Base-by-base conservation (phyloP, 1,140 invertebrate genomes). In the Lanistes nyassanus region DNA sequence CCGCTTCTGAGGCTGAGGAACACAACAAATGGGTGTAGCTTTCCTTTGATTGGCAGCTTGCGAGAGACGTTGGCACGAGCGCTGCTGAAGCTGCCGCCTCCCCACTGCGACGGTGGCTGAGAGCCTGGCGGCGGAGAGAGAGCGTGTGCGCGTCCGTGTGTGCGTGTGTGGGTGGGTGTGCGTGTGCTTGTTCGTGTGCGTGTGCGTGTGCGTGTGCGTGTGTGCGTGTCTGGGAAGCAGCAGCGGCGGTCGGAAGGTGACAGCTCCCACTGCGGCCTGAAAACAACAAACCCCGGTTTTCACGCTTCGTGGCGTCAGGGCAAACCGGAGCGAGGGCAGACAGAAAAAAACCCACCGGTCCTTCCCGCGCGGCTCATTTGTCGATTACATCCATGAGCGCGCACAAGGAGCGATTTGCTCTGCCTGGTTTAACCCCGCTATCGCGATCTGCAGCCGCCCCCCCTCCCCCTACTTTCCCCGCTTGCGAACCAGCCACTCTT, bases 11-110 rank as follows among this genome's bases (percentile, higher is more conserved):
- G 65, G 7, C 37, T 26, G 36, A 23, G 65, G 42, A 36, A 36
- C n/a, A 37, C 39, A 67, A 67, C 26, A 31, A 36, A 36, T 37
- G 65, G 65, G 65, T 67, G 65, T 67, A 19, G 65, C 65, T 67
- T 67, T 67, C 65, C 42, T 67, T 67, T 67, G 65, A 67, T 67
- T 67, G 65, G 65, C 65, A 67, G 65, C 42, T 34, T 37, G 65
- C 65, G 65, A 7, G 65, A 34, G 65, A 67, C 39, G n/a, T 67
- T 67, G 65, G 36, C 65, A 42, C 65, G 65, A 67, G 37, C 65
- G 65, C 36, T 29, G 65, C 34, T 23, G 36, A 67, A 37, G 37
- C 65, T 67, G 65, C 26, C 65, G 21, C 34, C 65, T 26, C 65
- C 65, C 34, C 42, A 37, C 23, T 36, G 65, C 34, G 65, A 67